A percentile compares a stretch with the other conserved stretches of the same genome.
phyloP scores from a whole-genome alignment of 1,140 invertebrate species.

The Solenopsis fugax region DNA sequence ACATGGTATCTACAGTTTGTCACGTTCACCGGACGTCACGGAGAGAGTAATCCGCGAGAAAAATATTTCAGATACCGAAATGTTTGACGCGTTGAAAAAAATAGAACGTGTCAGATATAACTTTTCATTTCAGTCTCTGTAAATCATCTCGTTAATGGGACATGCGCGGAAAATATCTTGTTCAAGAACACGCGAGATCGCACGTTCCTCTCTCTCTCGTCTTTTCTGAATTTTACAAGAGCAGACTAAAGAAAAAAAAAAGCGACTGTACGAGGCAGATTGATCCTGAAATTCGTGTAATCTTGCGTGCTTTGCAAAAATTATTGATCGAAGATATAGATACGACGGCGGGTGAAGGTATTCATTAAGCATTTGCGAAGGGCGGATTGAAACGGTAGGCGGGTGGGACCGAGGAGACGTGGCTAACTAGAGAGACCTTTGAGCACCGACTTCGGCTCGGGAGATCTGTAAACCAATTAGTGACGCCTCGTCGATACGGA shows the following conservation, averaged over 20 bases:
- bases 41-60: constrained; percentile 14
- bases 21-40: neutral
- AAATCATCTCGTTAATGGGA: constrained; percentile 70
- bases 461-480: constrained; percentile 81
- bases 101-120: constrained; percentile 63
- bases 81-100: constrained; percentile 44
- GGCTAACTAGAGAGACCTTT: constrained; percentile 76
- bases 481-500: constrained; percentile 74
- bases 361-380: constrained; percentile 75
- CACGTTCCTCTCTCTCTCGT: neutral
- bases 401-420: constrained; percentile 37
- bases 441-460: constrained; percentile 72
- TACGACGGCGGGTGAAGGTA: constrained; percentile 12
- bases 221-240: neutral
- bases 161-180: constrained; percentile 11
- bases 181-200: neutral
- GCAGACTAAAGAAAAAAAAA: neutral
- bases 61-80: constrained; percentile 22
- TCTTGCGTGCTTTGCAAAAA: constrained; percentile 20
- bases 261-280: neutral
- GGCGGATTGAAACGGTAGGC: neutral
- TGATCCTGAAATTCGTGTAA: neutral
- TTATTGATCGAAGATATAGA: constrained; percentile 44
- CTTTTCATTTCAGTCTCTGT: constrained; percentile 51
- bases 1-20: neutral